These are phyloP conservation scores for Bradysia coprophila DNA, from an alignment of 1,140 invertebrate species.

Conservation along the genomic window DNA sequence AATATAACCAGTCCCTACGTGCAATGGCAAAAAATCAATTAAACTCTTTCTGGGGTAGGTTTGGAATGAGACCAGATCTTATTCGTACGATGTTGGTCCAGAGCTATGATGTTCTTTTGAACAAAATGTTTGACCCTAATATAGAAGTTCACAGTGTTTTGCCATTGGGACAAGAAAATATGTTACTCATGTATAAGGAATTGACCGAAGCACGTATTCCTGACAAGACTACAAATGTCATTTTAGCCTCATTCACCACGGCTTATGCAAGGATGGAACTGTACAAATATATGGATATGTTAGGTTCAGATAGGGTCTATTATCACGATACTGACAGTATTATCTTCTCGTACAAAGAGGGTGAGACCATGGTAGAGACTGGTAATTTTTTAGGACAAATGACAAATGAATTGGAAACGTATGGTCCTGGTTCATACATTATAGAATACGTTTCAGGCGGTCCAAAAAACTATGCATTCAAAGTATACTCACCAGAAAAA, in stretches of 20 bases:
- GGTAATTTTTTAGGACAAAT: constrained; percentile 13
- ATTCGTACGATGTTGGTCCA: no score
- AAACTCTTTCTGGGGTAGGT: constrained; percentile 7
- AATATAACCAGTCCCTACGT: neutral
- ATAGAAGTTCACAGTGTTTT: no score
- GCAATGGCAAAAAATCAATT: constrained; percentile 5
- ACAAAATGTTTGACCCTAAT: no score
- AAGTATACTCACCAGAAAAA: neutral
- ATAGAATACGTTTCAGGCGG: constrained; percentile 5
- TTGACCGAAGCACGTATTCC: no score
- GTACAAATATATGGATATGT: neutral
- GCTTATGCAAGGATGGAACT: neutral
- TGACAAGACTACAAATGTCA: no score
- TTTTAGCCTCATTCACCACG: neutral
- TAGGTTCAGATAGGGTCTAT: neutral
- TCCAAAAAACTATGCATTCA: constrained; percentile 6
- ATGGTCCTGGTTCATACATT: constrained; percentile 3
- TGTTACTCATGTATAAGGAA: no score
- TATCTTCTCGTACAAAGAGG: neutral
- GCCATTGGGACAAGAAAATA: no score
- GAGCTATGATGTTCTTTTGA: no score
- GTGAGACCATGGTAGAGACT: neutral
- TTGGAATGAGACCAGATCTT: constrained; percentile 2
- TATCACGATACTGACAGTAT: neutral
- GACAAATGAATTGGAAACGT: constrained; percentile 11